Percentiles rank a stretch among this genome's conserved stretches.
Conservation (phyloP, 2,113 vertebrate genomes). For the Python bivittatus region DNA sequence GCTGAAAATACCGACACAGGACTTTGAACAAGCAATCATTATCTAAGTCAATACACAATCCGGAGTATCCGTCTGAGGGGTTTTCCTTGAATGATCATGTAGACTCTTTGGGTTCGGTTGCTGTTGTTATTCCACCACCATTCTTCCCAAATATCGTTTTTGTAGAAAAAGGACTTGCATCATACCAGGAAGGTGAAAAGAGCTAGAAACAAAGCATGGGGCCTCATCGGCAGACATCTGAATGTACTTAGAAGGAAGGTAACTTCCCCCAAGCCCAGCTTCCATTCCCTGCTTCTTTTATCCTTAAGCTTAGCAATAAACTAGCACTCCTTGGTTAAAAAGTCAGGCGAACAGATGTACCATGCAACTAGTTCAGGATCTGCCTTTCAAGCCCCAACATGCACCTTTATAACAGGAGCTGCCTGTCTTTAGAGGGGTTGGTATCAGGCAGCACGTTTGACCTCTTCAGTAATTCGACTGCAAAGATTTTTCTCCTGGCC, state of each 20-base stretch:
- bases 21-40: not conserved
- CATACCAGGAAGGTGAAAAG: slow-evolving; percentile 58
- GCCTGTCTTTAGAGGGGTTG: slow-evolving; percentile 7
- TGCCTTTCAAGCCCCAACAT: slow-evolving; percentile 58
- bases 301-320: slow-evolving; percentile 85
- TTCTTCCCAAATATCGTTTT: slow-evolving; percentile 58
- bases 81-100: slow-evolving; percentile 39
- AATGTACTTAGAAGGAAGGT: slow-evolving; percentile 78
- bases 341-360: slow-evolving; percentile 81
- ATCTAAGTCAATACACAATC: not conserved
- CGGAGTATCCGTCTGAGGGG: slow-evolving; percentile 36
- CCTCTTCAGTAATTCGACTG: not conserved
- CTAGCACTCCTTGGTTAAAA: slow-evolving; percentile 85
- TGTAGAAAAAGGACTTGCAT: slow-evolving; percentile 48
- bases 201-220: slow-evolving; percentile 40
- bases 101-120: not conserved
- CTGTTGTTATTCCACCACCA: slow-evolving; percentile 5
- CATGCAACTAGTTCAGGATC: slow-evolving; percentile 61
- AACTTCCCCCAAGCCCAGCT: slow-evolving; percentile 61
- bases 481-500: slow-evolving; percentile 23
- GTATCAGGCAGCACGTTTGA: slow-evolving; percentile 1
- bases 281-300: slow-evolving; percentile 83
- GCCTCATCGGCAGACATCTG: slow-evolving; percentile 73
- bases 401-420: slow-evolving; percentile 53
- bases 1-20: slow-evolving; percentile 20